These are phyloP conservation scores for Tinea pellionella DNA, from an alignment of 2,888 invertebrate genomes.

Conservation along the genomic window DNA sequence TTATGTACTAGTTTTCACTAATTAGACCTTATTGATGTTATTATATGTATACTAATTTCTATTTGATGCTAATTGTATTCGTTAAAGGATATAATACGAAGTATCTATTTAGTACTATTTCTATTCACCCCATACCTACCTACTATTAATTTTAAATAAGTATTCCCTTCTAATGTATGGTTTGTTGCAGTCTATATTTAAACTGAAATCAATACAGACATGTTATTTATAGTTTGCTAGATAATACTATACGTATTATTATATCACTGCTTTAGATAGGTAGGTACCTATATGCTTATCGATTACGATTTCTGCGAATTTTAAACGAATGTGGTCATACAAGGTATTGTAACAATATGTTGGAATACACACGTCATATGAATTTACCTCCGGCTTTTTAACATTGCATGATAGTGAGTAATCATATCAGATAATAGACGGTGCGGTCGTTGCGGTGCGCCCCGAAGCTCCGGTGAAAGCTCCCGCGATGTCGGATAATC, in stretches of 20 bases:
- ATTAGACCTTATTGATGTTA: too few species aligned
- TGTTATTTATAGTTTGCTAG: not conserved
- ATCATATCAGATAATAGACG: not conserved
- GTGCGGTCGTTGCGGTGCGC: conserved; percentile 1
- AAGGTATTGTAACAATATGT: not conserved
- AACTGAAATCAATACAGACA: not conserved
- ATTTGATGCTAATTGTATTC: too few species aligned
- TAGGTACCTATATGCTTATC: not conserved
- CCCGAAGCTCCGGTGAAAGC: conserved; percentile 43
- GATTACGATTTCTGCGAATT: not conserved
- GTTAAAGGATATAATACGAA: too few species aligned
- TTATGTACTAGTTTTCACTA: too few species aligned
- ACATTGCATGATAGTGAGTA: conserved; percentile 5
- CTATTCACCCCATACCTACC: too few species aligned
- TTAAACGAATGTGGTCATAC: not conserved
- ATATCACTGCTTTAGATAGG: not conserved
- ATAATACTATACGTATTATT: too few species aligned
- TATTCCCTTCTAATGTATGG: not conserved
- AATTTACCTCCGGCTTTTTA: conserved; percentile 2
- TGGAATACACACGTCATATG: not conserved
- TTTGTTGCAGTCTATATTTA: not conserved
- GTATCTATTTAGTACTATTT: too few species aligned
- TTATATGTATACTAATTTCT: too few species aligned
- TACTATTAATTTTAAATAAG: too few species aligned
- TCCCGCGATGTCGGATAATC: conserved; percentile 34